A percentile compares a stretch with the other conserved stretches of the same genome.
Conservation (phyloP, 2,888 invertebrate species). For the Conus canariensis region DNA sequence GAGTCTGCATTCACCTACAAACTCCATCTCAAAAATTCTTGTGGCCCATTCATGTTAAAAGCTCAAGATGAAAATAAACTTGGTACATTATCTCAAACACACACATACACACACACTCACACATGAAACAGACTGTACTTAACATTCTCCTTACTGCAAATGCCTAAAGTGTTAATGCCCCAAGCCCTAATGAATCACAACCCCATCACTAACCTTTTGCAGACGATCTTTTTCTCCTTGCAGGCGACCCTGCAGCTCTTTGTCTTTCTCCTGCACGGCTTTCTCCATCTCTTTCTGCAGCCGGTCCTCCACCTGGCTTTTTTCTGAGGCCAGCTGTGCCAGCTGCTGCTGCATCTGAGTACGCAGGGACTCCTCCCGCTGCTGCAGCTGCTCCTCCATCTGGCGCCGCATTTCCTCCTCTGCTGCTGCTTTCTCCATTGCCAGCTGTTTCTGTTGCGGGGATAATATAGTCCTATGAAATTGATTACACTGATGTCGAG, state of each 20-base stretch:
- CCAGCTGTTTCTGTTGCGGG: constrained; percentile 39
- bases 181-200: too few species aligned
- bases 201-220: constrained; percentile 40
- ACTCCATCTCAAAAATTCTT: too few species aligned
- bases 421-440: constrained; percentile 42
- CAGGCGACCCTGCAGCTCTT: constrained; percentile 64
- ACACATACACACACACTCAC: too few species aligned
- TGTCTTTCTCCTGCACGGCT: constrained; percentile 80
- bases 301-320: constrained; percentile 72
- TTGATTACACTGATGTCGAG: background rate
- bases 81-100: too few species aligned
- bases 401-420: constrained; percentile 54
- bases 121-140: too few species aligned
- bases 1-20: too few species aligned
- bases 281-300: constrained; percentile 82
- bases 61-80: too few species aligned
- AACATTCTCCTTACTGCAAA: too few species aligned
- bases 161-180: too few species aligned
- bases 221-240: constrained; percentile 54
- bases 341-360: constrained; percentile 59
- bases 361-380: constrained; percentile 56
- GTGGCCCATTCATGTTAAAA: too few species aligned
- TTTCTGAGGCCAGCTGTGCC: constrained; percentile 51
- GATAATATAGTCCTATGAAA: background rate
- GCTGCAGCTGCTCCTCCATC: constrained; percentile 53